Evolutionary conservation across 2,113 vertebrate species (phyloP).

Genomic region (Ammodytes dubius): DNA sequence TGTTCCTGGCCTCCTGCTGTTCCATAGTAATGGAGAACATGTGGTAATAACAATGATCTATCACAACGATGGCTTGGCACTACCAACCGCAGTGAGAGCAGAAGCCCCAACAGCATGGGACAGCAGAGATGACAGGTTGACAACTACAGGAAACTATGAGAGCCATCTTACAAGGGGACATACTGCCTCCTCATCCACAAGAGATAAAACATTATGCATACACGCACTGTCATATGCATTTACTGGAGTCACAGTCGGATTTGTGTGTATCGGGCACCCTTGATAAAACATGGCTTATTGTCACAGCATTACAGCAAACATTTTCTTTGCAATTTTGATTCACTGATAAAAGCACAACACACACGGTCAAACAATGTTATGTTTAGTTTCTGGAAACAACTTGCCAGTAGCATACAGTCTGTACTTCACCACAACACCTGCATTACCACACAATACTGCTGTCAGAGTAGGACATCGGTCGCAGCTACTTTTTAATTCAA

Average conservation of each 20-base stretch:
- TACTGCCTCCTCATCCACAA: not conserved
- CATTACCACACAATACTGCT: slow-evolving; percentile 5
- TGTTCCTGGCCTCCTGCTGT: slow-evolving; percentile 45
- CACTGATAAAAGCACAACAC: slow-evolving; percentile 16
- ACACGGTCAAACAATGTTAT: slow-evolving; percentile 38
- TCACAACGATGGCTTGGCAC: slow-evolving; percentile 58
- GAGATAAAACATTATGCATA: not conserved
- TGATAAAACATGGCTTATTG: slow-evolving; percentile 14
- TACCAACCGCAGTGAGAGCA: slow-evolving; percentile 66
- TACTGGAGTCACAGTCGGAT: not conserved
- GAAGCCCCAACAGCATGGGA: slow-evolving; percentile 69
- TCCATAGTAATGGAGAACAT: slow-evolving; percentile 75
- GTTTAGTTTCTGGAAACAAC: slow-evolving; percentile 1
- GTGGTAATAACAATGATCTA: slow-evolving; percentile 80
- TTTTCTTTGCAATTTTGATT: slow-evolving; percentile 35
- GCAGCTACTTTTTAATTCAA: slow-evolving; percentile 3
- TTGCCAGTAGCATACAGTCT: not conserved
- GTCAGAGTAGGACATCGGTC: not conserved
- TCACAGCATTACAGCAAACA: slow-evolving; percentile 13
- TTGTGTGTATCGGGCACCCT: slow-evolving; percentile 4
- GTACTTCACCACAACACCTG: not conserved
- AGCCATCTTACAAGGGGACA: slow-evolving; percentile 10
- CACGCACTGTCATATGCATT: not conserved
- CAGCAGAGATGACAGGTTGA: slow-evolving; percentile 52
- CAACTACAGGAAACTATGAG: slow-evolving; percentile 38